Percentiles rank a stretch among this genome's conserved stretches.
Evolutionary conservation across 2,888 invertebrate species (phyloP).

Genomic region (Eupithecia pulchellata): DNA sequence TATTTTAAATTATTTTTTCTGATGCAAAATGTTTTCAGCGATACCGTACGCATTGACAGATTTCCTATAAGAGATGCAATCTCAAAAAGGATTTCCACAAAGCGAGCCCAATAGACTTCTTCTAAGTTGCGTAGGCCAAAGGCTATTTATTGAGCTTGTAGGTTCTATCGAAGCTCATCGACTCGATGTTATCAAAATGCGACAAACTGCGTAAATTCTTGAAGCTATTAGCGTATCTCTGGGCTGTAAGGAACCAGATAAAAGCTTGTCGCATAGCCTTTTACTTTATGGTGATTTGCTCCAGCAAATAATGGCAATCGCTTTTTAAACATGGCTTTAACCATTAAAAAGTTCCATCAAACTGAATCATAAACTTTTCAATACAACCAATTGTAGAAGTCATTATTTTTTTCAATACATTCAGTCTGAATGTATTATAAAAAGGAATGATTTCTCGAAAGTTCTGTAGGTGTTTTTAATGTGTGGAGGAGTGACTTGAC

Average conservation of each 20-base stretch:
- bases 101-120: background rate
- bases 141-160: conserved; percentile 45
- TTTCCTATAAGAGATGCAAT: background rate
- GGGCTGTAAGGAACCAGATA: conserved; percentile 34
- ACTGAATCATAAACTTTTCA: no score
- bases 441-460: background rate
- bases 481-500: no score
- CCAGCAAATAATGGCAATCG: conserved; percentile 3
- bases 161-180: conserved; percentile 59
- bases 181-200: conserved; percentile 57
- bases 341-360: background rate
- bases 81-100: background rate
- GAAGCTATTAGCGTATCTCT: conserved; percentile 42
- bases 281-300: conserved; percentile 28
- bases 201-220: conserved; percentile 61
- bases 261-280: conserved; percentile 30
- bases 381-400: no score
- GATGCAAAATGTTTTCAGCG: background rate
- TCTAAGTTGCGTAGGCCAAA: background rate
- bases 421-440: background rate
- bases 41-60: background rate
- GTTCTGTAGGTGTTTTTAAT: no score
- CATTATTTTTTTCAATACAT: no score
- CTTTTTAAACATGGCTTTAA: conserved; percentile 3
- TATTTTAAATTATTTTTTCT: no score